Conservation (phyloP, 2,888 invertebrate genomes). For the Drosophila neonasuta region DNA sequence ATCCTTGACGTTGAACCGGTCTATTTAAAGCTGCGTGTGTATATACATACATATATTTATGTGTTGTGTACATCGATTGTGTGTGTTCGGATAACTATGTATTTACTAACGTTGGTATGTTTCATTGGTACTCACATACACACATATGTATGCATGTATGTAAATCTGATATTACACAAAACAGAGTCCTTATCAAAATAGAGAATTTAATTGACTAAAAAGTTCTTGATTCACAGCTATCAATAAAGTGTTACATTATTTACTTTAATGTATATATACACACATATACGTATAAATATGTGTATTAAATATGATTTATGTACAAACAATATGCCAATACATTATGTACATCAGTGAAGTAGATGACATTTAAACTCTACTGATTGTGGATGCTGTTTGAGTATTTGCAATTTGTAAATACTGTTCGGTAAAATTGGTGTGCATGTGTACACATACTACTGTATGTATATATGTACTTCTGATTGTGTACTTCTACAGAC, state of each 20-base stretch:
- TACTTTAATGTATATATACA: slow-evolving; percentile 1
- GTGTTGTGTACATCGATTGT: no score
- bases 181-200: no score
- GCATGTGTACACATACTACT: slow-evolving; percentile 4
- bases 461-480: not conserved
- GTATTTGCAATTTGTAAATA: slow-evolving; percentile 4
- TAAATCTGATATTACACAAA: not conserved
- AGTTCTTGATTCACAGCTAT: no score
- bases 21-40: not conserved
- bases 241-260: no score
- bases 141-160: not conserved
- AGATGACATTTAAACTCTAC: no score
- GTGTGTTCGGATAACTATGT: no score
- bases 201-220: not conserved
- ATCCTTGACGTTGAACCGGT: no score
- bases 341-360: not conserved
- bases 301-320: slow-evolving; percentile 1
- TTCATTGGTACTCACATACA: not conserved
- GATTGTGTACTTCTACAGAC: no score
- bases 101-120: not conserved
- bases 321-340: slow-evolving; percentile 1
- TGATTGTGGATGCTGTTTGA: no score
- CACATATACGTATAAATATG: not conserved
- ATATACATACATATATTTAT: not conserved
- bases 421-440: not conserved